phyloP scores from a whole-genome alignment of 2,888 invertebrate genomes.

The Diaperis boleti region DNA sequence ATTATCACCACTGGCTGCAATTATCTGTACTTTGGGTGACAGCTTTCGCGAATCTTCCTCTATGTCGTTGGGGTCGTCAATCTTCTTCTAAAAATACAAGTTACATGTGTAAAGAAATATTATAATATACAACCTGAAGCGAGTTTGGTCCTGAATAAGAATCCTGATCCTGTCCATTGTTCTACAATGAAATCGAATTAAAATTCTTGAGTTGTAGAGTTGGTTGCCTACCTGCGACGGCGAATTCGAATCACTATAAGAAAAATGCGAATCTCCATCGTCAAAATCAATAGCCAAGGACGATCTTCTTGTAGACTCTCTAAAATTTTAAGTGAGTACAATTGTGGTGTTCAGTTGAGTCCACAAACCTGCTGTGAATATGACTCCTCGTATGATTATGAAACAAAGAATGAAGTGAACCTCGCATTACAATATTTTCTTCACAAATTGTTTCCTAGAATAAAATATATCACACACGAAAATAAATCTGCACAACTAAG shows the following conservation, averaged over 20 bases:
- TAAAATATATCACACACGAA: conserved; percentile 40
- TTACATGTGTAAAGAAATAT: conserved; percentile 7
- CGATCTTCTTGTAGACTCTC: conserved; percentile 67
- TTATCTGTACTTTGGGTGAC: conserved; percentile 75
- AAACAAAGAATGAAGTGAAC: conserved; percentile 60
- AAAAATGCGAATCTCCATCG: conserved; percentile 81
- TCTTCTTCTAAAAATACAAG: conserved; percentile 51
- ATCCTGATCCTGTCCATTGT: conserved; percentile 41
- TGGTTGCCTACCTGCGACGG: conserved; percentile 69
- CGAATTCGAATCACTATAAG: conserved; percentile 83
- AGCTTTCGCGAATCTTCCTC: conserved; percentile 63
- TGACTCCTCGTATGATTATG: conserved; percentile 58
- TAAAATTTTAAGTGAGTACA: no score
- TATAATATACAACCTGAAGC: conserved; percentile 34
- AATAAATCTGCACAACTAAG: conserved; percentile 35
- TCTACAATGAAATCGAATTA: conserved; percentile 25
- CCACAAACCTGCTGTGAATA: conserved; percentile 43
- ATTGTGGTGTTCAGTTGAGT: no score
- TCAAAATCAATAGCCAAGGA: conserved; percentile 70
- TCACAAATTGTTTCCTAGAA: conserved; percentile 57
- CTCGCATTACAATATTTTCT: conserved; percentile 57
- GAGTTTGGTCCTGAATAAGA: conserved; percentile 30
- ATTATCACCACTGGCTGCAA: conserved; percentile 86
- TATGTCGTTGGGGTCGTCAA: conserved; percentile 57
- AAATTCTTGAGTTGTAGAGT: neutral